Evolutionary conservation across 2,888 invertebrate species (phyloP), one percentile per base, ranked within the genome.

Genomic region (Prionchulus punctatus): DNA sequence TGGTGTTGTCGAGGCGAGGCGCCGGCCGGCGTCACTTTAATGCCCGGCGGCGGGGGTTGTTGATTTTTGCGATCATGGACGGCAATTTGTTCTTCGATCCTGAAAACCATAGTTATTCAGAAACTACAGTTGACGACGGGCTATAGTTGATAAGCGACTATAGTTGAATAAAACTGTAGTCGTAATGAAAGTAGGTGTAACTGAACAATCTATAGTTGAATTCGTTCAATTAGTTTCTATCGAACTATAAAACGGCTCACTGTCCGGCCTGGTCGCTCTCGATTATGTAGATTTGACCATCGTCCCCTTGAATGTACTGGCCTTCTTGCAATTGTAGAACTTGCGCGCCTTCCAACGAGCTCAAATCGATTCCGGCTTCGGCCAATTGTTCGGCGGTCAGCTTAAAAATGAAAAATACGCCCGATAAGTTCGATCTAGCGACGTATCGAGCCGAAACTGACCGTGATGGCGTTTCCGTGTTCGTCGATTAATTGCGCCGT

Each of bases 271-370:
- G 26, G 30, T 51, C 51, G 7, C 43, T 21, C 4, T n/a, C 25
- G 23, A 53, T 53, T 2, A 53, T 7, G 47, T 45, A 45, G 25
- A 55, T 49, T 30, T 55, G 48, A 3, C 55, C 55, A 53, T 55
- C 55, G 2, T 52, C 55, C 3, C 49, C 43, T 30, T 55, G 55
- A 3, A 55, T 4, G 47, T 45, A 45, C n/a, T 25, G 23, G 2
- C 50, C 50, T 28, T 55, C 54, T 12, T 4, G 26, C 54, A 54
- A 25, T 25, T 54, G 54, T n/a, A 54, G 51, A 26, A 54, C 27
- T 51, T 54, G 21, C 4, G 55, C 55, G 12, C 45, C 53, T 26
- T 43, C 53, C 53, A 18, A 53, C 7, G 3, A 30, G 25, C 21
- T 28, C 30, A 21, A 28, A 23, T 12, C 50, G 12, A 25, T 53